A percentile compares a stretch with the other conserved stretches of the same genome.
Evolutionary conservation across 1,140 invertebrate species (phyloP).

Genomic region (Pomacea maculata): DNA sequence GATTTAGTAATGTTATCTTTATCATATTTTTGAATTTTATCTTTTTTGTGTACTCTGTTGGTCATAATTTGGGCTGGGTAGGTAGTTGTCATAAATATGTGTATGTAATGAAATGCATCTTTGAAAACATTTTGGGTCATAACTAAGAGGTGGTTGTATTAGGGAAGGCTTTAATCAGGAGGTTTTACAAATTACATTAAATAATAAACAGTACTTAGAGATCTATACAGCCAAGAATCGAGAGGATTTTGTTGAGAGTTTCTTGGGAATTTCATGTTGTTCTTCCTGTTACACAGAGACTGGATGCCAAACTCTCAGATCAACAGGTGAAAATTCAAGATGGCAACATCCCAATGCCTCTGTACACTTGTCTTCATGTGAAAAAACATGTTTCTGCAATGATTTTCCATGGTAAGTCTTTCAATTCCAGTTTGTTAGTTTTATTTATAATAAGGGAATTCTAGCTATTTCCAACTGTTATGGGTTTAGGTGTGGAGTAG

Average conservation of each 20-base stretch:
- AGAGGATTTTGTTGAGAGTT: no score
- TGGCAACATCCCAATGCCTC: slow-evolving; percentile 64
- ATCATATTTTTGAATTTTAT: not conserved
- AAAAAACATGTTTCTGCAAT: slow-evolving; percentile 67
- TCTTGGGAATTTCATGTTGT: not conserved
- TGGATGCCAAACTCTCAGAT: slow-evolving; percentile 60
- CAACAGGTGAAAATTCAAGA: slow-evolving; percentile 57
- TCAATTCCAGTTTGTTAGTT: not conserved
- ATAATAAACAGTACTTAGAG: no score
- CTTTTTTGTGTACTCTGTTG: not conserved
- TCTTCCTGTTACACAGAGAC: slow-evolving; percentile 48
- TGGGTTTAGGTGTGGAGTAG: no score
- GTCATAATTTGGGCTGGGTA: no score
- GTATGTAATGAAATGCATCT: no score
- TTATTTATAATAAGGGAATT: no score
- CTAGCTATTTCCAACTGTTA: not conserved
- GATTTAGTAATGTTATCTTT: not conserved
- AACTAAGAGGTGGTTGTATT: no score
- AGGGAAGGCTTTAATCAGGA: no score
- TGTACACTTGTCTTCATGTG: slow-evolving; percentile 68
- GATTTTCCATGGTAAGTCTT: slow-evolving; percentile 64
- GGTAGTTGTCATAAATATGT: no score
- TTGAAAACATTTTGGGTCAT: no score
- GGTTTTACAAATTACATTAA: no score
- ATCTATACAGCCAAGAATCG: no score